Base-by-base conservation (phyloP, 2,888 invertebrate genomes). In the Aradus depressus region DNA sequence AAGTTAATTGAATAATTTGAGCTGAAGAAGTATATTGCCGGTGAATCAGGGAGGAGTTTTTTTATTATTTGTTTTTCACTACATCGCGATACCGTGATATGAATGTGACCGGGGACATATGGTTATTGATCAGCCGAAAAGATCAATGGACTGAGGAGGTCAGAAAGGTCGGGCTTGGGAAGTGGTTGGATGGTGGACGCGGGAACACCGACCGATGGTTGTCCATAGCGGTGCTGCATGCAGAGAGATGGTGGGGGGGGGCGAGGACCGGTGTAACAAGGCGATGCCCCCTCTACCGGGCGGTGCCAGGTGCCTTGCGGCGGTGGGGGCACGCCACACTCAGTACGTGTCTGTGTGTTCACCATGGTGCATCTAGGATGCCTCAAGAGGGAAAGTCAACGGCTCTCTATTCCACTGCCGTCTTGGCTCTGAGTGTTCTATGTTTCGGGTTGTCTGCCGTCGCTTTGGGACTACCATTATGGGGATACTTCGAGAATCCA, bases 401-500 rank as follows among this genome's bases (percentile, higher is more conserved):
- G 70, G 77, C 76, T 63, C 70, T 79, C 64, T 80, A 80, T 72
- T 79, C 80, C 60, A 75, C 78, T 69, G 74, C 75, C 63, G 80
- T 81, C 60, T 80, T 80, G 55, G 71, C 76, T 60, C 71, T 81
- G 61, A 84, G 84, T 64, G 84, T 85, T 68, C 74, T 83, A 60
- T 84, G 84, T 64, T 83, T 88, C 66, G 80, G 83, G 56, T 75
- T 89, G 61, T 86, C 87, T 63, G 83, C 86, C 53, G 80, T 85
- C 37, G 84, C 88, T 44, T 80, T 88, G 45, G 86, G 84, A 58
- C 75, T 87, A 63, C 89, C 89, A 42, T 77, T 83, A 63, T 90
- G 90, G 89, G 90, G 88, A 56, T 81, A 86, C 68, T 90, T 83
- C 70, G 77, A 78, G 65, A 81, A 77, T 67, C 77, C 80, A 71